phyloP scores from a whole-genome alignment of 2,888 invertebrate species.

The Chalcis sispes region DNA sequence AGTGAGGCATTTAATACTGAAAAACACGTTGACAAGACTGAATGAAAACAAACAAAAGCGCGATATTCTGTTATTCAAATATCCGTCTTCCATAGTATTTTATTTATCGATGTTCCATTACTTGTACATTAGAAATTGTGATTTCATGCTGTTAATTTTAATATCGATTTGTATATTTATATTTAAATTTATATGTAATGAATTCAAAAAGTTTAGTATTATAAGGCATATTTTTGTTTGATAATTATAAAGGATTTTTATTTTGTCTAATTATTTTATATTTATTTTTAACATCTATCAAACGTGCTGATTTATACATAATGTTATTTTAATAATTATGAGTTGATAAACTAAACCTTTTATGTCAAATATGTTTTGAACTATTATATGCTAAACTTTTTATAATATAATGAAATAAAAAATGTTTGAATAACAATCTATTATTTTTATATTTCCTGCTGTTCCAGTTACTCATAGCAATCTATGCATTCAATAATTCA shows the following conservation, averaged over 20 bases:
- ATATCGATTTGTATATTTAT: slow-evolving; percentile 20
- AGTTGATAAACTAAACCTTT: neutral
- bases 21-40: slow-evolving; percentile 50
- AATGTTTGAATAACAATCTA: neutral
- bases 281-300: slow-evolving; percentile 19
- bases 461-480: too few relatives aligned
- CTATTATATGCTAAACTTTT: neutral
- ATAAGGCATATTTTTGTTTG: slow-evolving; percentile 12
- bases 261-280: slow-evolving; percentile 13
- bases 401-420: slow-evolving; percentile 27
- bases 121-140: slow-evolving; percentile 34
- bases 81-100: slow-evolving; percentile 42
- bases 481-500: too few relatives aligned
- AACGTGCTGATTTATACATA: neutral
- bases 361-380: neutral
- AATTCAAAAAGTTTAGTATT: neutral
- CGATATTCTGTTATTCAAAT: slow-evolving; percentile 20
- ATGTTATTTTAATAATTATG: neutral
- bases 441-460: neutral
- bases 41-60: slow-evolving; percentile 40
- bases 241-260: neutral
- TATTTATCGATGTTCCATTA: slow-evolving; percentile 18
- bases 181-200: slow-evolving; percentile 12
- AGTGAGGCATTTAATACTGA: slow-evolving; percentile 44
- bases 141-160: slow-evolving; percentile 36